A percentile compares a stretch with the other conserved stretches of the same genome.
Evolutionary conservation across 2,113 vertebrate genomes (phyloP).

Genomic region (Amphiprion ocellaris): DNA sequence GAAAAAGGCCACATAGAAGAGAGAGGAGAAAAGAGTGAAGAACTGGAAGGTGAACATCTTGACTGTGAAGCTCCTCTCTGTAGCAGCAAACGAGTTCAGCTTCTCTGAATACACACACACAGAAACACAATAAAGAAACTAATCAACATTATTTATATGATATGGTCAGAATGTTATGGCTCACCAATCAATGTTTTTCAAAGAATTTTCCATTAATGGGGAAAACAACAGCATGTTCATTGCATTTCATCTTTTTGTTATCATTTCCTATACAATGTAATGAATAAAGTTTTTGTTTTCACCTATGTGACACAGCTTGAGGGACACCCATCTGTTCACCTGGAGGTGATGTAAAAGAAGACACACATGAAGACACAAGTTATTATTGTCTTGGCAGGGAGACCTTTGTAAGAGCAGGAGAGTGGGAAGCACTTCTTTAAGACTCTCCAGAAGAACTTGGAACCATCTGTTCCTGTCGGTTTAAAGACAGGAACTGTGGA

Average conservation of each 20-base stretch:
- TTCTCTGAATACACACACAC: conserved; percentile 82
- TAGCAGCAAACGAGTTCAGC: conserved; percentile 86
- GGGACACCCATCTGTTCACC: conserved; percentile 88
- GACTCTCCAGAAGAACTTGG: too few relatives aligned
- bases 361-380: neutral
- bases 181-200: neutral
- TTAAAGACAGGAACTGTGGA: too few relatives aligned
- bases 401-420: too few relatives aligned
- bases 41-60: conserved; percentile 97
- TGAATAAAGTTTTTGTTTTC: conserved; percentile 50
- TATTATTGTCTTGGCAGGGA: too few relatives aligned
- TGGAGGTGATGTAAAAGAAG: conserved; percentile 56
- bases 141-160: neutral
- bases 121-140: neutral
- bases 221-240: too few relatives aligned
- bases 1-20: conserved; percentile 95
- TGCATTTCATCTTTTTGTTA: too few relatives aligned
- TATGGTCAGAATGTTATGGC: neutral
- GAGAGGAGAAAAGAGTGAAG: conserved; percentile 93
- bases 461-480: too few relatives aligned
- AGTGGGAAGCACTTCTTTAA: too few relatives aligned
- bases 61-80: conserved; percentile 90
- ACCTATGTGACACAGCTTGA: conserved; percentile 91
- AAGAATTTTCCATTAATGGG: too few relatives aligned
- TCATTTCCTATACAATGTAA: neutral